phyloP scores from a whole-genome alignment of 2,113 vertebrate genomes.

The Rhinoderma darwinii region DNA sequence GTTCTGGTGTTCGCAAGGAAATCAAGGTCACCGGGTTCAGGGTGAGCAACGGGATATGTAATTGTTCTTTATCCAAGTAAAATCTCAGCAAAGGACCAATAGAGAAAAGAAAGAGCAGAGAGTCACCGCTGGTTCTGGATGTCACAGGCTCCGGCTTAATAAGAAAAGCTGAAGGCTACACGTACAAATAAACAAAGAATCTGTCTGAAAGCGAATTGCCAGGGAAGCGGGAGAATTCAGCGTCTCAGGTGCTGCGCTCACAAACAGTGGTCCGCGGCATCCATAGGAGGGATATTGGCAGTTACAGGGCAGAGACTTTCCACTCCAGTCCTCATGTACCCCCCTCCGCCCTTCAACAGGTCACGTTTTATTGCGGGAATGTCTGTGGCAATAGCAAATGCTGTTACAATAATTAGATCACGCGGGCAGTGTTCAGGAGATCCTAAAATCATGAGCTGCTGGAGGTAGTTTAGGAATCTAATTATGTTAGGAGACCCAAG shows the following conservation, averaged over 20 bases:
- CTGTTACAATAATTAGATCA: no score
- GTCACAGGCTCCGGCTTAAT: neutral
- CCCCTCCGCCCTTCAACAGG: no score
- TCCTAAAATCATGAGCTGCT: no score
- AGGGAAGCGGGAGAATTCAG: neutral
- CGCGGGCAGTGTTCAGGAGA: no score
- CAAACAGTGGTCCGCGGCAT: neutral
- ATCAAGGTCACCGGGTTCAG: neutral
- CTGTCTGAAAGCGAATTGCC: neutral
- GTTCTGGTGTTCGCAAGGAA: neutral
- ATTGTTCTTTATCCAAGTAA: neutral
- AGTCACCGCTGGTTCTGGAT: neutral
- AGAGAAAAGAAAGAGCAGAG: neutral
- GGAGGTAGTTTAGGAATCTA: no score
- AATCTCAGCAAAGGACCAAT: neutral
- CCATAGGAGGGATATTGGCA: no score
- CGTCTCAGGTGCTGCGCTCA: neutral
- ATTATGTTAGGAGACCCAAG: no score
- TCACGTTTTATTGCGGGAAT: no score
- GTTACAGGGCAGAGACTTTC: no score
- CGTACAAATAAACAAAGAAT: neutral
- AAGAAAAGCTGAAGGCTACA: neutral
- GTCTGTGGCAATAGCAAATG: no score
- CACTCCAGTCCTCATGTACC: neutral
- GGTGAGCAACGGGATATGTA: neutral